These are phyloP conservation scores for Pangasianodon hypophthalmus DNA, from an alignment of 2,113 vertebrate species.

Conservation along the genomic window DNA sequence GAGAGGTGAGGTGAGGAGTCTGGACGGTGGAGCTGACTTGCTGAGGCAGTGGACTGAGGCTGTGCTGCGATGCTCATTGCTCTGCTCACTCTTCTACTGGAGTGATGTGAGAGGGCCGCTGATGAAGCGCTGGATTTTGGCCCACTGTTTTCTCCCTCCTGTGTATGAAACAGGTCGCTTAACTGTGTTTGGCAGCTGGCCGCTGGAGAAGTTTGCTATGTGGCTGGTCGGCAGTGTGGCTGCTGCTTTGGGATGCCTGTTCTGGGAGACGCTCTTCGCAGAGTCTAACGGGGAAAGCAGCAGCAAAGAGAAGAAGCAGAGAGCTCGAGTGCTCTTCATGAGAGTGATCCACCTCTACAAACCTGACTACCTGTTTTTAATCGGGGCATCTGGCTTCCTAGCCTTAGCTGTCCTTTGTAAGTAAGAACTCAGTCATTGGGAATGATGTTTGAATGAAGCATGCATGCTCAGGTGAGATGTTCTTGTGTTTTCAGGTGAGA, in stretches of 20 bases:
- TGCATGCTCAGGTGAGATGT: neutral
- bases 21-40: slow-evolving; percentile 24
- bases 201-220: slow-evolving; percentile 42
- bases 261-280: slow-evolving; percentile 70
- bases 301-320: slow-evolving; percentile 50
- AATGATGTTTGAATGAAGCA: neutral
- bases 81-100: rapidly evolving
- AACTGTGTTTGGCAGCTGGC: slow-evolving; percentile 8
- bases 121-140: slow-evolving; percentile 45
- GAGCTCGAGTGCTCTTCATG: slow-evolving; percentile 60
- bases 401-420: slow-evolving; percentile 73
- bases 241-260: slow-evolving; percentile 64
- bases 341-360: slow-evolving; percentile 63
- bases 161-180: slow-evolving; percentile 62
- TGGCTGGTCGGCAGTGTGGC: slow-evolving; percentile 60
- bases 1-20: slow-evolving; percentile 3
- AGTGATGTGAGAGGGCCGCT: neutral
- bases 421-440: slow-evolving; percentile 43
- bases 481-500: slow-evolving; percentile 64
- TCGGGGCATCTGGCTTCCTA: slow-evolving; percentile 69
- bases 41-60: slow-evolving; percentile 59
- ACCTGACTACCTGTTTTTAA: slow-evolving; percentile 56
- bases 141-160: slow-evolving; percentile 60
- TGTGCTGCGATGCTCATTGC: slow-evolving; percentile 49
- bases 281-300: slow-evolving; percentile 45